A percentile compares a stretch with the other conserved stretches of the same genome.
These are phyloP conservation scores for Hucho hucho DNA, from an alignment of 2,113 vertebrate genomes.

Conservation along the genomic window DNA sequence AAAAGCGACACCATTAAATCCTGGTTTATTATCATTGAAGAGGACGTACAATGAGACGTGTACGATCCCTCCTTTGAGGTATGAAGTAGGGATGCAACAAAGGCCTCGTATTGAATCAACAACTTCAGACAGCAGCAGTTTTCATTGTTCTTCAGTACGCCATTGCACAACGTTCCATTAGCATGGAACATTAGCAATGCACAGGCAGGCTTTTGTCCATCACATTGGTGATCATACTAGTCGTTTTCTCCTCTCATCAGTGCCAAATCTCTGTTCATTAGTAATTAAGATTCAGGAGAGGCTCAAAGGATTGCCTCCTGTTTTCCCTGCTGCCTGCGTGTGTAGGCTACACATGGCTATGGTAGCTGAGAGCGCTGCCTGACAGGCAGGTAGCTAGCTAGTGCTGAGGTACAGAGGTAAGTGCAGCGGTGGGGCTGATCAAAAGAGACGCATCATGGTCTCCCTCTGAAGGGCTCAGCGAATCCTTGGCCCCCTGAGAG, in stretches of 20 bases:
- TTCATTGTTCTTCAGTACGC: not conserved
- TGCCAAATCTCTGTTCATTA: slow-evolving; percentile 32
- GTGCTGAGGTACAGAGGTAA: slow-evolving; percentile 21
- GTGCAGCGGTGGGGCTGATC: slow-evolving; percentile 50
- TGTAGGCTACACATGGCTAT: not conserved
- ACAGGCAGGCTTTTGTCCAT: slow-evolving; percentile 29
- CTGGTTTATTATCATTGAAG: no score
- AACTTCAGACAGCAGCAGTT: slow-evolving; percentile 2
- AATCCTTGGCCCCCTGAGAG: slow-evolving; percentile 33
- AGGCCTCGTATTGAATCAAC: slow-evolving; percentile 21
- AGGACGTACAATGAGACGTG: no score
- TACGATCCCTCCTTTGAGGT: no score
- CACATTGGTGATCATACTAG: slow-evolving; percentile 39
- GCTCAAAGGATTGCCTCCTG: slow-evolving; percentile 8
- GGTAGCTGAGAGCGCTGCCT: no score
- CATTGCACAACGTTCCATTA: not conserved
- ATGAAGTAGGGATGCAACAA: not conserved
- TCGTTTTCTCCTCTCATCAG: slow-evolving; percentile 24
- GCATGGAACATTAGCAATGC: slow-evolving; percentile 30
- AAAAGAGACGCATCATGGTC: slow-evolving; percentile 52
- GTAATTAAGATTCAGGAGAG: slow-evolving; percentile 34
- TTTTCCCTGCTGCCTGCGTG: slow-evolving; percentile 39
- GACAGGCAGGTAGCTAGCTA: slow-evolving; percentile 6
- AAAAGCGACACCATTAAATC: no score
- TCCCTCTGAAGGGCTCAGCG: slow-evolving; percentile 49